These are phyloP conservation scores for Vespertilio murinus DNA, from an alignment of 2,797 vertebrate species.

Conservation along the genomic window DNA sequence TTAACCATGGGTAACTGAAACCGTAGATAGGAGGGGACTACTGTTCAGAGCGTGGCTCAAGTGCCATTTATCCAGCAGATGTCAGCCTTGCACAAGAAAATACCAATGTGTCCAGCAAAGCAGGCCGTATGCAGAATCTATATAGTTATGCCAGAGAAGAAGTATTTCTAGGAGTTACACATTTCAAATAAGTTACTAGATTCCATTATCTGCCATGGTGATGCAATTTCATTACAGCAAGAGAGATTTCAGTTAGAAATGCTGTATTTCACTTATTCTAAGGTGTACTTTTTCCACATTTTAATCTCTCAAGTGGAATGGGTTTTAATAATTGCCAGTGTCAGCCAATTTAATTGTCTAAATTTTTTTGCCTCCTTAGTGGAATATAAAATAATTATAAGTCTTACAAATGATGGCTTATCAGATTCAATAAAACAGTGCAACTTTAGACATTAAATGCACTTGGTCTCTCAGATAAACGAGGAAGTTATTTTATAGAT, in stretches of 20 bases:
- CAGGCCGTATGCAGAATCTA: rapidly evolving
- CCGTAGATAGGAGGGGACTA: neutral
- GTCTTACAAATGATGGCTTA: neutral
- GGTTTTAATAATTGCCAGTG: neutral
- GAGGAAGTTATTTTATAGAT: neutral
- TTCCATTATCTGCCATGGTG: neutral
- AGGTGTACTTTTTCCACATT: neutral
- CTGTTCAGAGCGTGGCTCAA: neutral
- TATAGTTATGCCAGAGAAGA: neutral
- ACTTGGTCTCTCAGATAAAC: neutral
- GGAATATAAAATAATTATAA: conserved; percentile 19
- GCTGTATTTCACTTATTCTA: neutral
- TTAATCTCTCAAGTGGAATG: neutral
- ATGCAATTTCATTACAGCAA: neutral
- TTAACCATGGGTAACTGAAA: neutral
- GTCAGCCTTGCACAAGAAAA: conserved; percentile 54
- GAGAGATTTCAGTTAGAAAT: neutral
- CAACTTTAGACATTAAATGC: neutral
- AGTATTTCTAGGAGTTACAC: neutral
- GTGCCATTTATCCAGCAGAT: conserved; percentile 56
- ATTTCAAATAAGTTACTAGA: conserved; percentile 27
- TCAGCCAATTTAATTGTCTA: neutral
- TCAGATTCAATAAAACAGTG: conserved; percentile 2
- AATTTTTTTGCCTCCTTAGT: neutral
- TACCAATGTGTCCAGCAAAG: neutral